Base-by-base conservation (phyloP, 2,888 invertebrate genomes). In the Cataglyphis livida region DNA sequence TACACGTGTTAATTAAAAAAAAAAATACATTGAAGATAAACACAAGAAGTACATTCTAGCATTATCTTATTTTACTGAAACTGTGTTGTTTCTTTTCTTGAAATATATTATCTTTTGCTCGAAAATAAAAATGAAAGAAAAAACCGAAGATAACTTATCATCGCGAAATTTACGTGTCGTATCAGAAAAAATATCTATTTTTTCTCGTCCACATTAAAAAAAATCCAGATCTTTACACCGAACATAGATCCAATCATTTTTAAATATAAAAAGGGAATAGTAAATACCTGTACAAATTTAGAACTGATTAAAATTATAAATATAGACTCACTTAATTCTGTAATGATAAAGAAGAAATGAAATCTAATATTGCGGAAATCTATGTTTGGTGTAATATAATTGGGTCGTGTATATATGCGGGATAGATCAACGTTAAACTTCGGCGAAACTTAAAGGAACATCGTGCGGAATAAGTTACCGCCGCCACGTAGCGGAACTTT, bases 391-490 rank as follows among this genome's bases (percentile, higher is more conserved):
- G 7, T 35, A 25, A 48, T 51, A 48, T 32, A 61, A 51, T n/a
- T 48, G 61, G 61, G 35, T 35, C 35, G 32, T 18, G 48, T 62
- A 28, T 62, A 28, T 64, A 25, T 12, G 48, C 48, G 75, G 35
- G n/a, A 51, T 59, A 48, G 32, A 79, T 57, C 59, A 76, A 76
- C 54, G 54, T 59, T 78, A 62, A 81, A 73, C 38, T 76, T 41
- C 15, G 18, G 35, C 48, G 57, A 76, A 61, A 82, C 41, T 66
- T 54, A n/a, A 41, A 32, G 44, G 54, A 68, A 70, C 41, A 21
- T 57, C 90, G 81, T 66, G 48, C 85, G 82, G 87, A 84, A 84
- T 84, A 81, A 89, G 89, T 88, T 89, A 85, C 74, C 84, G 44
- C 32, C 64, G 32, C 61, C 83, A 7, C 51, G 84, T 75, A 64